A percentile compares a stretch with the other conserved stretches of the same genome.
Evolutionary conservation across 2,113 vertebrate species (phyloP).

Genomic region (Lophotis ruficrista): DNA sequence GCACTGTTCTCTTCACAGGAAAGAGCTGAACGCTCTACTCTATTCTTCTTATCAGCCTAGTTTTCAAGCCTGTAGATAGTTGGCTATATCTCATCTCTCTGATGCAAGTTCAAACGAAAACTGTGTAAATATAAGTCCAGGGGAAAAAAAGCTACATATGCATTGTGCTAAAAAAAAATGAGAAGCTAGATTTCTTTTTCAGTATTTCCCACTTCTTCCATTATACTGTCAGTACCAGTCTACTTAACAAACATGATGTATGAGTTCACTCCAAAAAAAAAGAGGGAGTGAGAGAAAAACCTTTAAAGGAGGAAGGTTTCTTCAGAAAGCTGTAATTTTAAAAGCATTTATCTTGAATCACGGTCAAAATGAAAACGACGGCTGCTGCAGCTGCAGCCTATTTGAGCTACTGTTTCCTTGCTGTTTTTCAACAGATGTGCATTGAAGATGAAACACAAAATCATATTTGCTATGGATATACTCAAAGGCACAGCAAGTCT

Average conservation of each 20-base stretch:
- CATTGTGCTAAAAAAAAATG: background rate
- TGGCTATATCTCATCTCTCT: background rate
- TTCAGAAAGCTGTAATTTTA: conserved; percentile 55
- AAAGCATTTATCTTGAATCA: conserved; percentile 60
- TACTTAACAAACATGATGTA: conserved; percentile 3
- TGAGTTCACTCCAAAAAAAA: background rate
- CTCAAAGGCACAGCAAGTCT: background rate
- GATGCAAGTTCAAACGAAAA: conserved; percentile 13
- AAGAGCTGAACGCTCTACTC: background rate
- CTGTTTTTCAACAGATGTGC: conserved; percentile 56
- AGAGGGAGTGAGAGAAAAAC: background rate
- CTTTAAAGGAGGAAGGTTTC: conserved; percentile 35
- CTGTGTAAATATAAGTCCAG: background rate
- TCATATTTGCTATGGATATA: conserved; percentile 26
- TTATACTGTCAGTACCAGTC: background rate
- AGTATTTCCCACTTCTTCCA: background rate
- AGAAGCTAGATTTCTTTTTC: background rate
- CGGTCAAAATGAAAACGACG: background rate
- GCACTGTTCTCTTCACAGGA: background rate
- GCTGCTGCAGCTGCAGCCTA: conserved; percentile 60
- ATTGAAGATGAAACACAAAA: conserved; percentile 48
- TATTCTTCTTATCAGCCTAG: background rate
- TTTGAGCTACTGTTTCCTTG: conserved; percentile 38
- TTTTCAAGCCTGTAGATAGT: background rate
- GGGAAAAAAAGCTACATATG: background rate